Percentiles rank a stretch among this genome's conserved stretches.
These are phyloP conservation scores for Mnemiopsis leidyi DNA, from an alignment of 37 sponge, comb jelly and placozoan species.

Conservation along the genomic window DNA sequence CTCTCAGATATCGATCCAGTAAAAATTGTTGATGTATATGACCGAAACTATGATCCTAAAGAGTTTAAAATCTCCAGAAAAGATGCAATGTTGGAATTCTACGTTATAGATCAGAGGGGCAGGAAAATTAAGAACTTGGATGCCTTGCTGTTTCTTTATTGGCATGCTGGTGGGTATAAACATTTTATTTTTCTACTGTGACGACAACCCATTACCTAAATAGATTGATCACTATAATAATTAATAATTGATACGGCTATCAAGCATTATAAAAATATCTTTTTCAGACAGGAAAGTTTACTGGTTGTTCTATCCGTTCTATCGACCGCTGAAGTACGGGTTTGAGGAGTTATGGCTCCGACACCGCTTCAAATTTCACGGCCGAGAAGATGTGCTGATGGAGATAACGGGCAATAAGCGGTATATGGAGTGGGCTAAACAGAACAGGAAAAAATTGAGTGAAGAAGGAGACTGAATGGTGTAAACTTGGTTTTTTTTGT, in stretches of 20 bases:
- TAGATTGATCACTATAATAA: too few relatives aligned
- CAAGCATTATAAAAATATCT: too few relatives aligned
- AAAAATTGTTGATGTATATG: neutral
- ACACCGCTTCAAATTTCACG: neutral
- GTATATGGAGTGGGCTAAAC: neutral
- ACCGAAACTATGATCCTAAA: neutral
- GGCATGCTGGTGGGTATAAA: slow-evolving; percentile 3
- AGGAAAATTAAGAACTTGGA: neutral
- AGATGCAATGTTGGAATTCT: slow-evolving; percentile 15
- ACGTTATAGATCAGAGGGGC: neutral
- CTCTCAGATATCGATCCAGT: neutral
- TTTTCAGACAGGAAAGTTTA: slow-evolving; percentile 16
- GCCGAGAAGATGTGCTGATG: neutral
- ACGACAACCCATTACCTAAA: too few relatives aligned
- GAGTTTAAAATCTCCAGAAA: neutral
- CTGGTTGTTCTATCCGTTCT: neutral
- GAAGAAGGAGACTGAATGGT: too few relatives aligned
- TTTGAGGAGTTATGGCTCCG: slow-evolving; percentile 1
- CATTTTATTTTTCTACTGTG: too few relatives aligned
- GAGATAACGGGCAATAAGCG: neutral
- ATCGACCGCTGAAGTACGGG: neutral
- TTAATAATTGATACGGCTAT: too few relatives aligned
- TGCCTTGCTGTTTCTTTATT: slow-evolving; percentile 2
- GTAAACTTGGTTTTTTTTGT: too few relatives aligned
- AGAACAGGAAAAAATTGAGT: neutral